A percentile compares a stretch with the other conserved stretches of the same genome.
Evolutionary conservation across 2,888 invertebrate species (phyloP).

Genomic region (Mythimna impura): DNA sequence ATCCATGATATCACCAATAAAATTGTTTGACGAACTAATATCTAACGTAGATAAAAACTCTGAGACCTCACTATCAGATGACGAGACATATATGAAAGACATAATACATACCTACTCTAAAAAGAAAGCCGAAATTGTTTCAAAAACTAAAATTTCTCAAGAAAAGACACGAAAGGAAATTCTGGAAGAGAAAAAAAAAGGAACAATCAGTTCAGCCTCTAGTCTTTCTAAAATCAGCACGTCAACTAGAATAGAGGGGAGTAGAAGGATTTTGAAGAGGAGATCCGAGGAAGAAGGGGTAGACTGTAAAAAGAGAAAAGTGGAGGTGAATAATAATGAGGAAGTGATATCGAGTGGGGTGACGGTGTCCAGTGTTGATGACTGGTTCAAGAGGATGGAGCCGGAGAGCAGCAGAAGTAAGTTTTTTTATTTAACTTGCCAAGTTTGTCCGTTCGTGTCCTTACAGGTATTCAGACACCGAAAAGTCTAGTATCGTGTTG

Average conservation of each 20-base stretch:
- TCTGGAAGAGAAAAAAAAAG: not conserved
- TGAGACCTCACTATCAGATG: conserved; percentile 48
- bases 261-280: conserved; percentile 55
- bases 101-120: conserved; percentile 47
- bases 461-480: too few relatives aligned
- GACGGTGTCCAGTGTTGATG: conserved; percentile 72
- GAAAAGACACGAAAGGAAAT: not conserved
- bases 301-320: conserved; percentile 63
- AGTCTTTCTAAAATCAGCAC: conserved; percentile 56
- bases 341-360: conserved; percentile 59
- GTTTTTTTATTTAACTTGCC: not conserved
- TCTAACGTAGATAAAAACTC: conserved; percentile 47
- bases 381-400: conserved; percentile 75
- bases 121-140: conserved; percentile 10
- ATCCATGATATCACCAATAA: conserved; percentile 78
- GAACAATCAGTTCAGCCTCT: conserved; percentile 34
- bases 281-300: conserved; percentile 49
- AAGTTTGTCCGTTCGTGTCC: too few relatives aligned
- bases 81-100: conserved; percentile 59
- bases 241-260: conserved; percentile 50
- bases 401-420: conserved; percentile 66
- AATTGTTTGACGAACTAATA: conserved; percentile 66
- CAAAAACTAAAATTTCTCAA: not conserved
- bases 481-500: too few relatives aligned
- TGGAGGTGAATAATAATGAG: conserved; percentile 49